phyloP scores from a whole-genome alignment of 2,888 invertebrate species.

The Ectemnius continuus region DNA sequence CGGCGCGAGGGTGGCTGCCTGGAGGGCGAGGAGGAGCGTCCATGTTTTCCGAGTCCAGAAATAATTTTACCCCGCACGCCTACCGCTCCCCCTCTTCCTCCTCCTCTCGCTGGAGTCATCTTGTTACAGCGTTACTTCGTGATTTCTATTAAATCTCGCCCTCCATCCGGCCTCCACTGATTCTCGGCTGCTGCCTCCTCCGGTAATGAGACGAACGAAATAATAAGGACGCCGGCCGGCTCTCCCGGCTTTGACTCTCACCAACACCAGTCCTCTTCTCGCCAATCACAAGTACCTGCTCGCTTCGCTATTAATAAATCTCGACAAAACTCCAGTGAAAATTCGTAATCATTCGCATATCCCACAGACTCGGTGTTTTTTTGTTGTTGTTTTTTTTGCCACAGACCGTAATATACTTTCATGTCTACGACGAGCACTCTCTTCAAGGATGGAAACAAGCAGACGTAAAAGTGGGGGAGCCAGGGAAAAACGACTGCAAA shows the following conservation, averaged over 20 bases:
- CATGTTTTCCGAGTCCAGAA: slow-evolving; percentile 52
- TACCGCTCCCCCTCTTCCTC: not conserved
- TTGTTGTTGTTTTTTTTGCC: no score
- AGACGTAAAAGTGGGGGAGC: not conserved
- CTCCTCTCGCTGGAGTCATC: slow-evolving; percentile 12
- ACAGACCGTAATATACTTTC: no score
- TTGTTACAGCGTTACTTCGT: slow-evolving; percentile 13
- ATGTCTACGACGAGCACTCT: not conserved
- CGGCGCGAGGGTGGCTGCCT: slow-evolving; percentile 11
- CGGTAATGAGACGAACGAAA: slow-evolving; percentile 48
- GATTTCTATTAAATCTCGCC: slow-evolving; percentile 47
- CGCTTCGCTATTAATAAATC: no score
- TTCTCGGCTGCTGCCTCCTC: slow-evolving; percentile 42
- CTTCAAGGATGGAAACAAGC: not conserved
- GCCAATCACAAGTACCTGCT: no score
- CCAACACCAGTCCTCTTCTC: no score
- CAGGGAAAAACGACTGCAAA: not conserved
- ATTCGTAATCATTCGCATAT: not conserved
- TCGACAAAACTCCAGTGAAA: no score
- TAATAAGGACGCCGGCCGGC: slow-evolving; percentile 40
- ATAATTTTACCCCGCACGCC: slow-evolving; percentile 39
- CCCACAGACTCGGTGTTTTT: not conserved
- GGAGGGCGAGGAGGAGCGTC: slow-evolving; percentile 1
- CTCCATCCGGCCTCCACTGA: slow-evolving; percentile 18
- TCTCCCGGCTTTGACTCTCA: no score